Evolutionary conservation across 2,113 vertebrate species (phyloP), one percentile per base, ranked within the genome.

Genomic region (Bungarus multicinctus): DNA sequence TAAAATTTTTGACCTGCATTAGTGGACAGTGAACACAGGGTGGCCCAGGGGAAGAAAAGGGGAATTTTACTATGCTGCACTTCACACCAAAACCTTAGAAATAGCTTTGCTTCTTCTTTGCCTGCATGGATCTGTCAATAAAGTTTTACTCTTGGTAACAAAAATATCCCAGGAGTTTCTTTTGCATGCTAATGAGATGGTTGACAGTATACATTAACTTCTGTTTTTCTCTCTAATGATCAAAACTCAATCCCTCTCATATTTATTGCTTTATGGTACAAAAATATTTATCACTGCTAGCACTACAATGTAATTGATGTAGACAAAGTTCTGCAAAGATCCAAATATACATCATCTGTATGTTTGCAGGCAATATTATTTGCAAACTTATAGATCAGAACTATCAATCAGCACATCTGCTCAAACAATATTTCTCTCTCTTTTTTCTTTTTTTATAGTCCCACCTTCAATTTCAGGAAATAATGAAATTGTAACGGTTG

Each of bases 381-480:
- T 86, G 3, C 52, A 95, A 57, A 6, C 3, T 88, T 53, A 50
- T 0, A 0, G 11, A 34, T 16, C 23, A 0, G 30, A 60, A 22
- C 25, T 87, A 16, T n/a, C 27, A 0, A 69, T 16, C 64, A 69
- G 12, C 30, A 88, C 81, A 43, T 90, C 4, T 34, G 27, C 7
- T 47, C 3, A 58, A 90, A 47, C 30, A 86, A 8, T 87, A 91
- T 23, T 74, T 50, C 45, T 7, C 30, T 53, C 74, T 27, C 20
- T 74, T 91, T 58, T 53, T 5, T 55, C 8, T 12, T 30, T 43
- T 91, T 52, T 96, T 91, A 27, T 86, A 97, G 99, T 99, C 12
- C 98, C 99, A 6, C 99, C 99, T 0, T 97, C 98, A 1, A 99
- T 99, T 96, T 98, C 98, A 81, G 99, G 98, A 91, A 98, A 97